Evolutionary conservation across 2,113 vertebrate species (phyloP).

Genomic region (Holacanthus passer): DNA sequence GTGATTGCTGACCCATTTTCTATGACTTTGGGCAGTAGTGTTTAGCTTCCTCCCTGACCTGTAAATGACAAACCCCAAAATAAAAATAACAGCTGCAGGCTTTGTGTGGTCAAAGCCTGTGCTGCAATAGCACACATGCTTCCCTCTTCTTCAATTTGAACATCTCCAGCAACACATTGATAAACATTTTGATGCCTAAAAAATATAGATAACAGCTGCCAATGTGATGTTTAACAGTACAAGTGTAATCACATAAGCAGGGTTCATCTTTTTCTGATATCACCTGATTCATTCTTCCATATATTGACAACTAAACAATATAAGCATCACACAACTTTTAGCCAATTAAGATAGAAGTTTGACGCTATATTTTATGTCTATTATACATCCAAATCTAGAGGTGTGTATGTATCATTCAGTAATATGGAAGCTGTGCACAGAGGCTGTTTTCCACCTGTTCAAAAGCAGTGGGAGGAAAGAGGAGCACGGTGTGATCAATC

Average conservation of each 20-base stretch:
- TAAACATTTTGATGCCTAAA: not conserved
- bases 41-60: constrained; percentile 66
- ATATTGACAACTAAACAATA: constrained; percentile 16
- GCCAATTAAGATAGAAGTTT: not conserved
- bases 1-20: constrained; percentile 62
- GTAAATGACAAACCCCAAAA: constrained; percentile 69
- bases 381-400: not conserved
- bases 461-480: not conserved
- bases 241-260: not conserved
- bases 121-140: constrained; percentile 12
- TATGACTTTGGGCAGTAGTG: constrained; percentile 58
- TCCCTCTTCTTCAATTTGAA: not conserved
- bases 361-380: not conserved
- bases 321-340: constrained; percentile 40
- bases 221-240: not conserved
- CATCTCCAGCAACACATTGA: not conserved
- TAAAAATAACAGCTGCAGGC: constrained; percentile 62
- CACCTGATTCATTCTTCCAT: not conserved
- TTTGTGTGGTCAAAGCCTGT: constrained; percentile 33
- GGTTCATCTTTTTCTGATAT: constrained; percentile 14
- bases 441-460: constrained; percentile 65
- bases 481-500: constrained; percentile 44
- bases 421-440: not conserved
- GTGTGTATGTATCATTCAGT: not conserved
- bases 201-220: not conserved